Base-by-base conservation (phyloP, 1,140 invertebrate genomes). In the Matsumurasca onukii region DNA sequence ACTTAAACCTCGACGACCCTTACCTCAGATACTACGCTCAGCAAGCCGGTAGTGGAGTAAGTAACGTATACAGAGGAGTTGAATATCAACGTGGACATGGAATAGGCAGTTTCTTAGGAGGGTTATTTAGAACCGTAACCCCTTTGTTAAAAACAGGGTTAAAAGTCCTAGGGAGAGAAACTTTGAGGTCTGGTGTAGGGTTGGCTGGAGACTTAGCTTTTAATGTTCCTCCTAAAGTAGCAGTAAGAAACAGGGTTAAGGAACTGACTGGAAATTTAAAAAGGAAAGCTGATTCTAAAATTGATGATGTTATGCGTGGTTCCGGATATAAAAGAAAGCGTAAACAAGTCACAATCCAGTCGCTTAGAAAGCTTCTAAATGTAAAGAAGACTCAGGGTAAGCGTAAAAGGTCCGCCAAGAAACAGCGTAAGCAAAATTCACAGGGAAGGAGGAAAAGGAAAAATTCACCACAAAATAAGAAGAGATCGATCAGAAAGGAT, bases 371-470 rank as follows among this genome's bases (percentile, higher is more conserved):
- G 12, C 39, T 45, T 12, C 39, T 45, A 45, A n/a, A 62, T 31
- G 15, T 74, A 24, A 71, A 71, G n/a, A n/a, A n/a, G n/a, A n/a
- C n/a, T n/a, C n/a, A 45, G 12, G n/a, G 12, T 45, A 45, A 45
- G 39, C n/a, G 12, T 13, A 45, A 45, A 45, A 45, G n/a, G 39
- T n/a, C 39, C 12, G n/a, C 12, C n/a, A 45, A 13, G 12, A 45
- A 45, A n/a, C 12, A 45, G n/a, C n/a, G 12, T 13, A n/a, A n/a
- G n/a, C n/a, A n/a, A n/a, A n/a, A n/a, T n/a, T n/a, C n/a, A n/a
- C n/a, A n/a, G n/a, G 12, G n/a, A 45, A 45, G n/a, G 39, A 13
- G n/a, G n/a, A 45, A 45, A 13, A 13, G 12, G 12, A 13, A 45
- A 45, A n/a, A 45, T 13, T 13, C 12, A 13, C 39, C 12, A 45